Conservation (phyloP, 2,888 invertebrate genomes). For the Trilocha varians region DNA sequence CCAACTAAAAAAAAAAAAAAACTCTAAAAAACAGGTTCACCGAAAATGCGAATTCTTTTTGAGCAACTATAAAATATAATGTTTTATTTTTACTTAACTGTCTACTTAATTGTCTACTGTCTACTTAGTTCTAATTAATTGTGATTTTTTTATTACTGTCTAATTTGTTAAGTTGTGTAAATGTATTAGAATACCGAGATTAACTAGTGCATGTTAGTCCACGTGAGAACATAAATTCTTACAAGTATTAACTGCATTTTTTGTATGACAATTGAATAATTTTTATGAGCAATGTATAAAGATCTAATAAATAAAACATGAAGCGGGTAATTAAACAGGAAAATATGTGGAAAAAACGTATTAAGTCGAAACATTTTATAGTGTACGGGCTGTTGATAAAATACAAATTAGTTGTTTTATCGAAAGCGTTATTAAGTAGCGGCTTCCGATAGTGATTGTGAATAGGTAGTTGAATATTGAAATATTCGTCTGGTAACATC, state of each 20-base stretch:
- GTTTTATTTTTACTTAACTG: no score
- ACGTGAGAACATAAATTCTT: neutral
- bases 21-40: no score
- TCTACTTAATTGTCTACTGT: no score
- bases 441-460: no score
- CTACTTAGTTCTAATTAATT: no score
- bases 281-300: slow-evolving; percentile 1
- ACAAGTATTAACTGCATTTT: neutral
- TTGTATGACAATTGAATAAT: neutral
- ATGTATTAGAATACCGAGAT: neutral
- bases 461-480: no score
- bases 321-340: slow-evolving; percentile 5
- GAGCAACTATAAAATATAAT: no score
- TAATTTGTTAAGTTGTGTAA: neutral
- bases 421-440: no score
- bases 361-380: neutral
- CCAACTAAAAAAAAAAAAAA: no score
- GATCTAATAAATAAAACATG: slow-evolving; percentile 7
- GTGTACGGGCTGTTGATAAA: neutral
- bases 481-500: no score
- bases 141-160: neutral
- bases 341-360: neutral
- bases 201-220: neutral
- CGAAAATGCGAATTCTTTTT: no score
- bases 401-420: no score